Percentiles rank a stretch among this genome's conserved stretches.
phyloP scores from a whole-genome alignment of 92 coral and sea anemone genomes.

The Blastomussa wellsi region DNA sequence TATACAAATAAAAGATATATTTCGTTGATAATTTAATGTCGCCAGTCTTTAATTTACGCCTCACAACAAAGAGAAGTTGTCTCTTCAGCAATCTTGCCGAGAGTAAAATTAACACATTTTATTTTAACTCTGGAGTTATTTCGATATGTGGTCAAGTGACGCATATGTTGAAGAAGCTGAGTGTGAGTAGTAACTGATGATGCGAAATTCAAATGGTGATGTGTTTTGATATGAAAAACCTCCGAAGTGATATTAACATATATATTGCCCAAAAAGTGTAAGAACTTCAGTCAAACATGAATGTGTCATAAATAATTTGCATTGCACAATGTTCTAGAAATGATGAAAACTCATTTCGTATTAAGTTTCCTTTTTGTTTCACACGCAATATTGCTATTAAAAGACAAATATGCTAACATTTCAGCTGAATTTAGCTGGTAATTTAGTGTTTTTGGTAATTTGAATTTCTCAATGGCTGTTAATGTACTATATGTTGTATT shows the following conservation, averaged over 20 bases:
- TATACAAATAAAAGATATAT: no score
- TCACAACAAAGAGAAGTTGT: neutral
- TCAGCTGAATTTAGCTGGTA: neutral
- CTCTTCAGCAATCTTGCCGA: neutral
- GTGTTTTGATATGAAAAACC: neutral
- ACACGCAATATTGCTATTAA: neutral
- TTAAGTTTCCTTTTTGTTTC: neutral
- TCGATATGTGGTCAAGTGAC: neutral
- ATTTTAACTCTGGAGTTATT: neutral
- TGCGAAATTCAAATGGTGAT: neutral
- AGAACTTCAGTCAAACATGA: neutral
- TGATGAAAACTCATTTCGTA: neutral
- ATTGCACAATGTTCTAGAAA: neutral
- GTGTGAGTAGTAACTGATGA: neutral
- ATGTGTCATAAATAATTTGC: neutral
- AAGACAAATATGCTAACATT: neutral
- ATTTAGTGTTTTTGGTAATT: neutral
- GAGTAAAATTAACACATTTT: neutral
- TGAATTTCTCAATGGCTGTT: neutral
- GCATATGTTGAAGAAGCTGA: neutral
- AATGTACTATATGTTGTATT: neutral
- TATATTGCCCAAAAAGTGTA: neutral
- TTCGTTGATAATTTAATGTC: no score
- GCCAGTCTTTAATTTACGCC: no score
- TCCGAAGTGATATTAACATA: neutral